These are phyloP conservation scores for Azorinus chamasolen DNA, from an alignment of 2,888 invertebrate genomes.

Conservation along the genomic window DNA sequence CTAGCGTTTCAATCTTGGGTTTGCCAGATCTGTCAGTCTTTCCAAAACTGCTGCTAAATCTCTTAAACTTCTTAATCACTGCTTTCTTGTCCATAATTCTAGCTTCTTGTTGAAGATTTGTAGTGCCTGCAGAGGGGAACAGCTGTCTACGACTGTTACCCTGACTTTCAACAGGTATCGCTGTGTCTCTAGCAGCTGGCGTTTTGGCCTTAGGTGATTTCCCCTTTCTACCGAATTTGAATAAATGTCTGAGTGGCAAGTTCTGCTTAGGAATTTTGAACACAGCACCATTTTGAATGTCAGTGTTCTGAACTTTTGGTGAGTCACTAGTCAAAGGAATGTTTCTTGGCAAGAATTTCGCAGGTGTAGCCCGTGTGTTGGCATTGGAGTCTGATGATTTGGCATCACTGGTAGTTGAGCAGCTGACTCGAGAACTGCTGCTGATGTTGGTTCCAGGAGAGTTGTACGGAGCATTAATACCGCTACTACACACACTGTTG, in stretches of 20 bases:
- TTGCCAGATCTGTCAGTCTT: slow-evolving; percentile 72
- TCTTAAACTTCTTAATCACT: slow-evolving; percentile 78
- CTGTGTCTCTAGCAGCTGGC: slow-evolving; percentile 64
- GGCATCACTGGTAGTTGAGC: slow-evolving; percentile 70
- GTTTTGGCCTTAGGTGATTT: slow-evolving; percentile 69
- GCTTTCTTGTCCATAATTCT: slow-evolving; percentile 79
- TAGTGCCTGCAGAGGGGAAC: slow-evolving; percentile 61
- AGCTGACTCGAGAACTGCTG: slow-evolving; percentile 61
- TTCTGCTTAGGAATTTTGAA: slow-evolving; percentile 72
- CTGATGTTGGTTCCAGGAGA: slow-evolving; percentile 69
- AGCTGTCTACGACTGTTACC: slow-evolving; percentile 71
- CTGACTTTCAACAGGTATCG: slow-evolving; percentile 61
- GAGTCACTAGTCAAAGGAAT: slow-evolving; percentile 36
- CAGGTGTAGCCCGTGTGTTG: slow-evolving; percentile 61
- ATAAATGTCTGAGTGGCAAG: slow-evolving; percentile 65
- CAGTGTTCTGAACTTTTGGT: slow-evolving; percentile 61
- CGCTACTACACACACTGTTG: slow-evolving; percentile 79
- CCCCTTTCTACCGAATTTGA: slow-evolving; percentile 66
- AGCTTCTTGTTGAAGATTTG: slow-evolving; percentile 62
- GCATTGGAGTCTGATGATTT: slow-evolving; percentile 67
- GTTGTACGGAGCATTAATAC: slow-evolving; percentile 80
- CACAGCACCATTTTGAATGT: slow-evolving; percentile 32
- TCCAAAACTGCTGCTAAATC: slow-evolving; percentile 78
- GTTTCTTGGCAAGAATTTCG: slow-evolving; percentile 59
- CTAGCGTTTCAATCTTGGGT: slow-evolving; percentile 76